phyloP scores from a whole-genome alignment of 2,888 invertebrate species.

The Anodontia alba region DNA sequence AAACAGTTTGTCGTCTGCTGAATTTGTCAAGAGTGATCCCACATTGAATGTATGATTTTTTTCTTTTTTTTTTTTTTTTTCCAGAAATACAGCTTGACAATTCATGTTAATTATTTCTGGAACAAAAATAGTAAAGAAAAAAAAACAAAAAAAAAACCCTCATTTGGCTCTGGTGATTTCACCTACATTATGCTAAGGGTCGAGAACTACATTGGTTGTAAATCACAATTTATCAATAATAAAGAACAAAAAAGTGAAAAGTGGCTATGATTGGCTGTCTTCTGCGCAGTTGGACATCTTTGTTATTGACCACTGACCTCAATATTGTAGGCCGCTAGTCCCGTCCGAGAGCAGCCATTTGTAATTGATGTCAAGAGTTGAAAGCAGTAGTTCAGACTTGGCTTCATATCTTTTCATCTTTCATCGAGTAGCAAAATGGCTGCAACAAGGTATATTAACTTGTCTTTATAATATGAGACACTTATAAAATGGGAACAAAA shows the following conservation, averaged over 20 bases:
- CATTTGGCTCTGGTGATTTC: too few species aligned
- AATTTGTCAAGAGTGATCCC: too few species aligned
- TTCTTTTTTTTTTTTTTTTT: too few species aligned
- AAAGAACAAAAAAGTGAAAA: background rate
- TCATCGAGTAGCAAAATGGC: slow-evolving; percentile 41
- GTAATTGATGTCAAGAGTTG: slow-evolving; percentile 54
- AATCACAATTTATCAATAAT: slow-evolving; percentile 9
- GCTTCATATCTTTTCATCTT: slow-evolving; percentile 29
- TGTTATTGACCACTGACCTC: slow-evolving; percentile 15
- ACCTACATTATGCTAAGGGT: too few species aligned
- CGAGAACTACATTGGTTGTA: background rate
- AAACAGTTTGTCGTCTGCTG: too few species aligned
- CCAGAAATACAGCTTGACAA: too few species aligned
- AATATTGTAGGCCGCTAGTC: background rate
- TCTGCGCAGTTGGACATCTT: background rate
- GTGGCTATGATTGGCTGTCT: background rate
- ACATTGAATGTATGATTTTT: too few species aligned
- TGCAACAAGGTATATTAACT: slow-evolving; percentile 17
- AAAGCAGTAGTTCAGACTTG: slow-evolving; percentile 29
- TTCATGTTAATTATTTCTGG: too few species aligned
- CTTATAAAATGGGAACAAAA: slow-evolving; percentile 33
- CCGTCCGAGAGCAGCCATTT: background rate
- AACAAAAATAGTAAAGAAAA: too few species aligned
- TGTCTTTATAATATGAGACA: background rate
- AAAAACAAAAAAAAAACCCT: too few species aligned